Evolutionary conservation across 2,888 invertebrate species (phyloP), one percentile per base, ranked within the genome.

Genomic region (Stratiomys singularior): DNA sequence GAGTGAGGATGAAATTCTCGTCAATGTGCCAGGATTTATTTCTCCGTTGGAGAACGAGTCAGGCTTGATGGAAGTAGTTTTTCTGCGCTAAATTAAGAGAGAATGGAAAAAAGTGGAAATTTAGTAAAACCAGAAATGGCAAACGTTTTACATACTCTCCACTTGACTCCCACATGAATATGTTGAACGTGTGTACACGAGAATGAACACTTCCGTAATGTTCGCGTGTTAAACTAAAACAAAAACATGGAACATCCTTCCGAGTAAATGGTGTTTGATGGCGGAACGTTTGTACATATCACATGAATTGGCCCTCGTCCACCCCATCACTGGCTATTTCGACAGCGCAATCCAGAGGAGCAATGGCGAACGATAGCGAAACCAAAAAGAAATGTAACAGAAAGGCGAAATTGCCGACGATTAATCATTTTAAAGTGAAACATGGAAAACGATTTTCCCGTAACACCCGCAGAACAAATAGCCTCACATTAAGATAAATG

Each of bases 381-480:
- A 30, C 23, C 25, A 60, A 66, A 30, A 66, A 69, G 69, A 69
- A 69, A 69, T 69, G 69, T 69, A 69, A 69, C 69, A 69, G 69
- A 69, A 69, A 69, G 23, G 44, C 69, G 69, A 77, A 69, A 69
- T 69, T 52, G 77, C 66, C 64, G 18, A 30, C 77, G 52, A 77
- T 77, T 77, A 77, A 77, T 77, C 77, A 77, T 77, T 77, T 77
- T 69, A 77, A 77, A 77, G 77, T 77, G 77, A 77, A 77, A 77
- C 77, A 71, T 77, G 77, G 77, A 69, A 77, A 77, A 69, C 77
- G 77, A 77, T 77, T 77, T 77, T 77, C 69, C 69, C 28, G 77
- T 77, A 77, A 77, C 77, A 77, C 71, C 47, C 69, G 63, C 71
- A 71, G 21, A 77, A 77, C 77, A 77, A 77, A 77, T 77, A 77